Base-by-base conservation (phyloP, 2,797 vertebrate species). In the Telmatherina bonti region DNA sequence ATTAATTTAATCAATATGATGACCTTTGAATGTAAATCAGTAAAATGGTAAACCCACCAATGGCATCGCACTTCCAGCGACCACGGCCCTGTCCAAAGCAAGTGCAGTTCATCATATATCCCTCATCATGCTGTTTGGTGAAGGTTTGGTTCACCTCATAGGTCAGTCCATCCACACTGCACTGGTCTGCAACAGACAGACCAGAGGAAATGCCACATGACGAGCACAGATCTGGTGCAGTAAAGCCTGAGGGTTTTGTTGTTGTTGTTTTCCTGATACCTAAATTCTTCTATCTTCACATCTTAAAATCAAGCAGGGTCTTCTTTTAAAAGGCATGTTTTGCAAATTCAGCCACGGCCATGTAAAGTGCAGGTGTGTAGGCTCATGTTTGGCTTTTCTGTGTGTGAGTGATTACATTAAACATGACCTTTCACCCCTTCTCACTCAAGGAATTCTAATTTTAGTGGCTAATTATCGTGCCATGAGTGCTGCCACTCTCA, bases 91-190 rank as follows among this genome's bases (percentile, higher is more conserved):
- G 96, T 55, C 98, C 98, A 12, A 95, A 98, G 91, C 98, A 99
- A 4, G 96, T 97, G 83, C 98, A 99, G 92, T 99, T 99, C 94
- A 99, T 95, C 92, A 93, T 94, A 88, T 99, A 98, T 22, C 98
- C 98, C 78, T 99, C 96, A 0, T 99, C 96, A 0, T 99, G 98
- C 1, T 89, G 95, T 72, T 98, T 99, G 82, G 95, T 95, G 88
- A 99, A 99, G 9, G 96, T 98, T 76, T 99, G 96, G 67, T 97
- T 98, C 78, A 99, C 96, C 0, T 99, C 96, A 1, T 97, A 98
- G 43, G 96, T 97, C 84, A 96, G 89, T 43, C 92, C 93, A 0
- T 98, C 97, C 13, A 99, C 97, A 20, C 96, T 95, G 78, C 98
- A 99, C 83, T 99, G 97, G 74, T 99, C 98, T 99, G 92, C 7